Conservation (phyloP, 2,797 vertebrate genomes). For the Mallotus villosus region DNA sequence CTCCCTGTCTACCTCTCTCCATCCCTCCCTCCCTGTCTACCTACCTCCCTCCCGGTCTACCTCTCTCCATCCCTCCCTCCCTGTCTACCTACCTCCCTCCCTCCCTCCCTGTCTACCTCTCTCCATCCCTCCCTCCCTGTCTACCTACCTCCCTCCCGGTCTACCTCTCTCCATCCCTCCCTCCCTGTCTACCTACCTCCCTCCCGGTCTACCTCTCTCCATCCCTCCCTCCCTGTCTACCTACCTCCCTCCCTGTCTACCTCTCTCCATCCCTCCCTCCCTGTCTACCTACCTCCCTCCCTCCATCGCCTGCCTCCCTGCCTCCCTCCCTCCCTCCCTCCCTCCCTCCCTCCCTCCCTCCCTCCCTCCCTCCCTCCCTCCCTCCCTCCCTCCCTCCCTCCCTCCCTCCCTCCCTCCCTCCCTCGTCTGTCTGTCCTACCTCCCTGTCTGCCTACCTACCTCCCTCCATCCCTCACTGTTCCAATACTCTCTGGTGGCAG, state of each 20-base stretch:
- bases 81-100: constrained; percentile 21
- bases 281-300: too few relatives aligned
- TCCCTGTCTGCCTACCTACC: constrained; percentile 10
- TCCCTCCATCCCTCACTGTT: constrained; percentile 23
- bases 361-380: neutral
- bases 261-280: neutral
- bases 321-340: neutral
- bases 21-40: constrained; percentile 1
- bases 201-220: neutral
- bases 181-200: too few relatives aligned
- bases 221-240: too few relatives aligned
- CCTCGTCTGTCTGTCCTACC: neutral
- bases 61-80: constrained; percentile 28
- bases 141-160: too few relatives aligned
- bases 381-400: too few relatives aligned
- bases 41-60: too few relatives aligned
- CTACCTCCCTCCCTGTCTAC: too few relatives aligned
- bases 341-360: too few relatives aligned
- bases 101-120: constrained; percentile 15
- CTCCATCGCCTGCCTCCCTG: too few relatives aligned
- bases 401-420: neutral
- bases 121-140: constrained; percentile 14
- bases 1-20: constrained; percentile 24
- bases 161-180: constrained; percentile 24
- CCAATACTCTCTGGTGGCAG: neutral